Conservation (phyloP, 2,797 vertebrate genomes). For the Chelonia mydas region DNA sequence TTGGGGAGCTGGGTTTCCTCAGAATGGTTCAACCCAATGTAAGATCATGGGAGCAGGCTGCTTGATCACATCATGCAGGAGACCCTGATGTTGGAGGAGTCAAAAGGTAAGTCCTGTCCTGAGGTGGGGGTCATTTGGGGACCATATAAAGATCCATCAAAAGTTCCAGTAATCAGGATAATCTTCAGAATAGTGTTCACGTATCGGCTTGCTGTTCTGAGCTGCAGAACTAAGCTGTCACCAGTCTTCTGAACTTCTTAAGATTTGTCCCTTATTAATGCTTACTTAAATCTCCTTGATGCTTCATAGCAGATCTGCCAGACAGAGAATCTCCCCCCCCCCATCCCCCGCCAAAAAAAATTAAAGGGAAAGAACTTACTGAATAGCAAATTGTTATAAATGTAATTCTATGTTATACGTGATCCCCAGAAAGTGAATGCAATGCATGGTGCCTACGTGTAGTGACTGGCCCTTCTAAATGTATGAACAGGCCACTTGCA, state of each 20-base stretch:
- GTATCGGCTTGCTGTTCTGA: not conserved
- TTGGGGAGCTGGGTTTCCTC: not conserved
- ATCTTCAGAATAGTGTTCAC: not conserved
- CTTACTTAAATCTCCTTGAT: constrained; percentile 29
- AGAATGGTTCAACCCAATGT: not conserved
- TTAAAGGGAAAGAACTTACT: constrained; percentile 7
- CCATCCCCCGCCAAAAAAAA: not conserved
- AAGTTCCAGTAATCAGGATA: not conserved
- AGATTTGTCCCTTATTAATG: constrained; percentile 44
- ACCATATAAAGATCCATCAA: not conserved
- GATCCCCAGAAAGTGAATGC: not conserved
- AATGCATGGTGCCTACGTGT: not conserved
- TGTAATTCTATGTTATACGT: not conserved
- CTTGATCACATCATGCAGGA: not conserved
- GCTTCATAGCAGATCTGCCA: not conserved
- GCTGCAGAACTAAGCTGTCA: constrained; percentile 25
- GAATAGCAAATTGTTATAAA: constrained; percentile 1
- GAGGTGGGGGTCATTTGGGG: not conserved
- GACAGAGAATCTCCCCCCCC: not conserved
- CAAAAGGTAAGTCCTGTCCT: not conserved
- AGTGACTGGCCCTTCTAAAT: not conserved
- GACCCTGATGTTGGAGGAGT: not conserved
- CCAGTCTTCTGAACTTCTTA: constrained; percentile 33
- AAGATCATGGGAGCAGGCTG: not conserved
- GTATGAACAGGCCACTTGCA: not conserved